Base-by-base conservation (phyloP, 2,888 invertebrate species). In the Tetragnatha montana region DNA sequence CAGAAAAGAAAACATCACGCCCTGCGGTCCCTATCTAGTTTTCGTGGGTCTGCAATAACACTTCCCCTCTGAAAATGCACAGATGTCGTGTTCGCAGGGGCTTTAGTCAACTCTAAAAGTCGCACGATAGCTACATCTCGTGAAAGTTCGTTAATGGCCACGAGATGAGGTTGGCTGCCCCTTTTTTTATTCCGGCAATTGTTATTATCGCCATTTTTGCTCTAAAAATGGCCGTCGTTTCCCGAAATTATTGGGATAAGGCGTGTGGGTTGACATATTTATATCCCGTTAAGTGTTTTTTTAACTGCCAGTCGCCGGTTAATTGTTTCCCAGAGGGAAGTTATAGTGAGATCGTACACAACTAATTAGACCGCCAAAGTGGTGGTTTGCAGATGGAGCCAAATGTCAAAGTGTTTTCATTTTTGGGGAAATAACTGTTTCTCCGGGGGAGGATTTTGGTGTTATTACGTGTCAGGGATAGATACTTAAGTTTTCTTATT, bases 81-180 rank as follows among this genome's bases (percentile, higher is more conserved):
- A 71, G 8, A 81, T 81, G 81, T 70, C 81, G 81, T 81, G 81
- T 47, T 21, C 47, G 71, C n/a, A 71, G 19, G 49, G 51, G 73
- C 51, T 81, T 81, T 50, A 76, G 50, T 3, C 76, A 76, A 50
- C 12, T 19, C 51, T 50, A 50, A 21, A 50, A 35, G 35, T 69
- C 69, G 80, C 80, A 47, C 69, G 50, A 70, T 49, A 51, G 10
- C 71, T 71, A 71, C 21, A 71, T 51, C 81, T 22, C 71, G 10
- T 21, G 22, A 12, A 21, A 7, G 73, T 81, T 81, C 50, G 49
- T 50, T 81, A 71, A 73, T 21, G 51, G 73, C 49, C 50, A 70
- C 50, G 71, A 50, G 71, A 35, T 35, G 7, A 81, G 73, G 50
- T 19, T 35, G 80, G 68, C n/a, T 8, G 22, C 4, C 4, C 35